Evolutionary conservation across 2,797 vertebrate genomes (phyloP), one percentile per base, ranked within the genome.

Genomic region (Hephaestus fuliginosus): DNA sequence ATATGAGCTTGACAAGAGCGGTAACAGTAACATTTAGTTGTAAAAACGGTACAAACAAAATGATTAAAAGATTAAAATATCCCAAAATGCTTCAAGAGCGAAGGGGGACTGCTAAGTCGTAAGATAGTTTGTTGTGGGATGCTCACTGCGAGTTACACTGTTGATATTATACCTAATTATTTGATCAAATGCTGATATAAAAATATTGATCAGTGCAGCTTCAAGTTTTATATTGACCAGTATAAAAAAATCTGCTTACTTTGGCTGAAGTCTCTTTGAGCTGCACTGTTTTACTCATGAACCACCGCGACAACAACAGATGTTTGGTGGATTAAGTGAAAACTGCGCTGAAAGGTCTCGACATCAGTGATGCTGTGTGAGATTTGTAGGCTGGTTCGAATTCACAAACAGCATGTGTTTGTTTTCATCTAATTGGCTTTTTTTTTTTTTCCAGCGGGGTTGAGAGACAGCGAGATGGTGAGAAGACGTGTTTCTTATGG

Each of bases 401-500:
- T 88, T 85, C 48, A 65, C 79, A 88, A 91, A 84, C 80, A 71
- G 51, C 71, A 83, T 46, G 71, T 92, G 74, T 88, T 95, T 95
- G 92, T 93, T 95, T 95, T 92, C 82, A 86, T 86, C 66, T 87
- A 70, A 81, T 69, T 77, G 15, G 58, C 61, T 76, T 84, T 60
- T 71, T 91, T 84, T 84, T 77, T 88, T 51, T 25, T 25, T 25
- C 25, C 18, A n/a, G 62, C 52, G 9, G 39, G 87, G 86, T 74
- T 86, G 86, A 80, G 89, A 84, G 85, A 91, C 80, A n/a, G 57
- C 33, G 74, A 83, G 92, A 70, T 80, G 80, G 76, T 62, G 89
- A 92, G 87, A 91, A 92, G 87, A 91, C 61, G 82, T 73, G 86
- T 76, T 92, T 84, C 89, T 92, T 89, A 91, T 80, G 78, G 90